These are phyloP conservation scores for Tipula vernalis DNA, from an alignment of 2,888 invertebrate species.

Conservation along the genomic window DNA sequence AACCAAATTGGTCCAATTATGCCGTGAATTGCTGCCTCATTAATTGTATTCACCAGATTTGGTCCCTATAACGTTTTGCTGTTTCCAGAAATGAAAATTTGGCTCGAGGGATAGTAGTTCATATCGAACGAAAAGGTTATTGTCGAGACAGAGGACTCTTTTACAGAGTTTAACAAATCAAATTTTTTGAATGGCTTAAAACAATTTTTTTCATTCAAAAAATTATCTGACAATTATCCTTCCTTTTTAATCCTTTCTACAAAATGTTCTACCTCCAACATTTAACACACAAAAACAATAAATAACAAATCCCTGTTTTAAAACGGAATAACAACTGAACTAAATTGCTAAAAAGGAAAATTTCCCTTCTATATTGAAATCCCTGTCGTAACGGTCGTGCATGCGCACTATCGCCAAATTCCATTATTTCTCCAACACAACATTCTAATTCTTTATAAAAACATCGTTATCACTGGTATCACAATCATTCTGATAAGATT, in stretches of 20 bases:
- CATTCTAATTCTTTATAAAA: not conserved
- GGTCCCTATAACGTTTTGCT: too few species aligned
- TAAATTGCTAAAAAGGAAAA: not conserved
- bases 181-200: too few species aligned
- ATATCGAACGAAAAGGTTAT: not conserved
- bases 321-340: not conserved
- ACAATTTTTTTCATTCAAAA: not conserved
- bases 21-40: too few species aligned
- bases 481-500: not conserved
- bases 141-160: too few species aligned
- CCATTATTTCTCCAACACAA: not conserved
- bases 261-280: not conserved
- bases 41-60: too few species aligned
- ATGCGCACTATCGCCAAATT: not conserved
- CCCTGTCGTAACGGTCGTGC: not conserved
- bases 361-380: not conserved
- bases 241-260: too few species aligned
- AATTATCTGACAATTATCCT: not conserved
- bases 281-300: not conserved
- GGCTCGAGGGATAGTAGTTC: too few species aligned
- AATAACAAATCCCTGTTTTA: not conserved
- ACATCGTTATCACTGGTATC: not conserved
- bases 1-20: too few species aligned
- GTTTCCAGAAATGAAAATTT: too few species aligned
- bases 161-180: too few species aligned